These are phyloP conservation scores for Amazona finschi DNA, from an alignment of 2,797 vertebrate genomes.

Conservation along the genomic window DNA sequence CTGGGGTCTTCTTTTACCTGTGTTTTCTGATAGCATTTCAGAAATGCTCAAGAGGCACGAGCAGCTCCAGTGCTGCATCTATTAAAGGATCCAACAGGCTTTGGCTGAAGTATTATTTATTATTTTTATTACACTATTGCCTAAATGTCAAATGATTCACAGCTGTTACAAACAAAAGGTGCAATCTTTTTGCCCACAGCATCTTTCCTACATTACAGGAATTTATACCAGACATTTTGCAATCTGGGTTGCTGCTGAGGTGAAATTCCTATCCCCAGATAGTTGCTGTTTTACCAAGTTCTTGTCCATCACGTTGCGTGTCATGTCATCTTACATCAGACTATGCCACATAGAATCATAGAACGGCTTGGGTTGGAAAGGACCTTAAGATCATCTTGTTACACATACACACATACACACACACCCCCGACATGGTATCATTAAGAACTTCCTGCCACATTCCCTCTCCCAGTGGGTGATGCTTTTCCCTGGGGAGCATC, in stretches of 20 bases:
- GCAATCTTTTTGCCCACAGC: neutral
- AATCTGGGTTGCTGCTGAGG: neutral
- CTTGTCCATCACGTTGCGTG: neutral
- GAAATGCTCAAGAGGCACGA: constrained; percentile 32
- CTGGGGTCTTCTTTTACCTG: constrained; percentile 10
- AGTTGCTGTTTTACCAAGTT: neutral
- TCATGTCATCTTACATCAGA: accelerated
- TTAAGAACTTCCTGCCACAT: neutral
- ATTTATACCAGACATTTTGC: constrained; percentile 20
- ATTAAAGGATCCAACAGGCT: constrained; percentile 30
- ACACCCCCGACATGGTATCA: neutral
- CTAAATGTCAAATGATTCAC: constrained; percentile 64
- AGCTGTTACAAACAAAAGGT: neutral
- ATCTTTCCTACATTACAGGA: neutral
- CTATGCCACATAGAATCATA: neutral
- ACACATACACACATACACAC: no score
- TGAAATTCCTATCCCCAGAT: neutral
- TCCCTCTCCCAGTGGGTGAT: neutral
- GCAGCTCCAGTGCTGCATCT: constrained; percentile 8
- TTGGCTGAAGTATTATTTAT: constrained; percentile 50
- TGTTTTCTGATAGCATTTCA: constrained; percentile 38
- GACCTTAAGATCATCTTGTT: neutral
- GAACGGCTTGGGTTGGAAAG: neutral
- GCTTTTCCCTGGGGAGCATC: neutral
- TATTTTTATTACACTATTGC: constrained; percentile 48